phyloP scores from a whole-genome alignment of 2,797 vertebrate species.

The Syndactyla subalaris region DNA sequence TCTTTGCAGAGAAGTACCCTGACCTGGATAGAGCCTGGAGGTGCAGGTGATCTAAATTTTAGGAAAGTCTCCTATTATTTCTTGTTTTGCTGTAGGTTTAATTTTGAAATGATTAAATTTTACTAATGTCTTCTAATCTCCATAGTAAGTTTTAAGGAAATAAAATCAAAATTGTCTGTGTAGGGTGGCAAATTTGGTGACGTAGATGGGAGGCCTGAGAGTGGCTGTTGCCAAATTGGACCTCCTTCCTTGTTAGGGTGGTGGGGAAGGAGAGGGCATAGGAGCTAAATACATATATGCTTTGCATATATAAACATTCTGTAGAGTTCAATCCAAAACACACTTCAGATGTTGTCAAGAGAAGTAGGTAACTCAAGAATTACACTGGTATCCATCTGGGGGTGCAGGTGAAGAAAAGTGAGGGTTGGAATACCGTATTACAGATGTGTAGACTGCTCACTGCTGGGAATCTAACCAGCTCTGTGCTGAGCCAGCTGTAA shows the following conservation, averaged over 20 bases:
- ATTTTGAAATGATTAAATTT: neutral
- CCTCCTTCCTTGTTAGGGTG: neutral
- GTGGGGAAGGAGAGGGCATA: neutral
- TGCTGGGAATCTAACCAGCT: neutral
- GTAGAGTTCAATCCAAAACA: neutral
- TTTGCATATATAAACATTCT: neutral
- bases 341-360: neutral
- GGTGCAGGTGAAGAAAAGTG: neutral
- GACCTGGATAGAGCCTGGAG: neutral
- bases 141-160: neutral
- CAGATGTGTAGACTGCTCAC: neutral
- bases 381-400: neutral
- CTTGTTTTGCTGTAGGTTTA: neutral
- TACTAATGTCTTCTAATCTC: neutral
- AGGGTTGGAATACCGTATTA: neutral
- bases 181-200: neutral
- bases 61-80: neutral
- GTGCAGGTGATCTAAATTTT: neutral
- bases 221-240: neutral
- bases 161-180: neutral
- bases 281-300: neutral
- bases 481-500: neutral
- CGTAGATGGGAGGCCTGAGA: neutral
- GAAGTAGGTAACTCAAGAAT: neutral
- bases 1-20: neutral